phyloP scores from a whole-genome alignment of 2,797 vertebrate genomes.

The Lacerta viridis region DNA sequence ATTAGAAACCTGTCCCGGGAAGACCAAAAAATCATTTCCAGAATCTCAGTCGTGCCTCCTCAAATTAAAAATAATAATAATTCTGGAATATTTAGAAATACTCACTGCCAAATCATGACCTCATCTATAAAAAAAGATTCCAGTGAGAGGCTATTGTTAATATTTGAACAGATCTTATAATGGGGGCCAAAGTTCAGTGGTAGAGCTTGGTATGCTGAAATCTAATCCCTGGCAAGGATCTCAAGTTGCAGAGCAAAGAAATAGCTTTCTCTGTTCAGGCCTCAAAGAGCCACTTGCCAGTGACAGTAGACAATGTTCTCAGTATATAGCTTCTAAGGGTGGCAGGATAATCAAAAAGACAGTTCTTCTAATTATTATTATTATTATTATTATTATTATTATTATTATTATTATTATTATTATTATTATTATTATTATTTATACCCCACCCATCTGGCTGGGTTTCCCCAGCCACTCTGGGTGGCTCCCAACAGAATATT shows the following conservation, averaged over 20 bases:
- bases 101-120: neutral
- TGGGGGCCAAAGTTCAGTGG: neutral
- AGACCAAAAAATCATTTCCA: neutral
- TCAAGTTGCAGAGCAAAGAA: neutral
- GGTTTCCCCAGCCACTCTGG: too few species aligned
- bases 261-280: neutral
- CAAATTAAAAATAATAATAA: neutral
- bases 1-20: neutral
- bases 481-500: too few species aligned
- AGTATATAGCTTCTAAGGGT: neutral
- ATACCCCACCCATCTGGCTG: too few species aligned
- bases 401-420: too few species aligned
- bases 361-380: neutral
- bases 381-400: too few species aligned
- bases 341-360: neutral
- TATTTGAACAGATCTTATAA: neutral
- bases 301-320: neutral
- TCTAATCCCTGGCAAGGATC: neutral
- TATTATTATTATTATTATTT: too few species aligned
- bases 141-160: neutral
- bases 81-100: neutral
- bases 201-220: neutral
- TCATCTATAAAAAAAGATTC: neutral
- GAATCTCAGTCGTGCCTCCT: neutral
- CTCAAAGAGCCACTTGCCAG: neutral